Percentiles rank a stretch among this genome's conserved stretches.
phyloP scores from a whole-genome alignment of 2,888 invertebrate genomes.

The Lasioglossum villosulum region DNA sequence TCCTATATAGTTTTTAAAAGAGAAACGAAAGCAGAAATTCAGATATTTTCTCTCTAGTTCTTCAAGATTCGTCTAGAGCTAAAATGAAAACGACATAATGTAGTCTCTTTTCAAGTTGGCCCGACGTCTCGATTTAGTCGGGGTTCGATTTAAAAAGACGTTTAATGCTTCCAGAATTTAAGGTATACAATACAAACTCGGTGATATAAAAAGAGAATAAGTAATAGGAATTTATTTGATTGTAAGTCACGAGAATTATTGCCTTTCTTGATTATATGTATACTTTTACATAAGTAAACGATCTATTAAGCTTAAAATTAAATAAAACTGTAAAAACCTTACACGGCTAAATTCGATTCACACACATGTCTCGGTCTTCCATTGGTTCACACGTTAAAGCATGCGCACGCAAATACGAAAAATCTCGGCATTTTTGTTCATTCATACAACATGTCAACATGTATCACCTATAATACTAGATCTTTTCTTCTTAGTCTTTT shows the following conservation, averaged over 20 bases:
- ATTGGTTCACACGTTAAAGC: constrained; percentile 14
- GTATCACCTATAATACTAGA: constrained; percentile 52
- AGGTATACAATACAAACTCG: constrained; percentile 60
- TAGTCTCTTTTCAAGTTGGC: constrained; percentile 34
- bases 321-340: constrained; percentile 63
- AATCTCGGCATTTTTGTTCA: constrained; percentile 35
- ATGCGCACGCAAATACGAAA: constrained; percentile 27
- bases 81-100: constrained; percentile 3
- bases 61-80: constrained; percentile 1
- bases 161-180: constrained; percentile 52
- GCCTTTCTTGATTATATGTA: constrained; percentile 58
- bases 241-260: constrained; percentile 52
- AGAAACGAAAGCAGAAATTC: constrained; percentile 7
- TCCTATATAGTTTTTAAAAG: constrained; percentile 27
- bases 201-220: constrained; percentile 64
- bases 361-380: neutral
- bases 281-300: constrained; percentile 58
- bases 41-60: constrained; percentile 18
- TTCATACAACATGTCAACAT: constrained; percentile 40
- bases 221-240: constrained; percentile 62
- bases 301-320: constrained; percentile 60
- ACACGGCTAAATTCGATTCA: constrained; percentile 30
- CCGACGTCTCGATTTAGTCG: constrained; percentile 6
- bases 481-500: constrained; percentile 50
- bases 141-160: constrained; percentile 23